Evolutionary conservation across 2,113 vertebrate genomes (phyloP), one percentile per base, ranked within the genome.

Genomic region (Onychostruthus taczanowskii): DNA sequence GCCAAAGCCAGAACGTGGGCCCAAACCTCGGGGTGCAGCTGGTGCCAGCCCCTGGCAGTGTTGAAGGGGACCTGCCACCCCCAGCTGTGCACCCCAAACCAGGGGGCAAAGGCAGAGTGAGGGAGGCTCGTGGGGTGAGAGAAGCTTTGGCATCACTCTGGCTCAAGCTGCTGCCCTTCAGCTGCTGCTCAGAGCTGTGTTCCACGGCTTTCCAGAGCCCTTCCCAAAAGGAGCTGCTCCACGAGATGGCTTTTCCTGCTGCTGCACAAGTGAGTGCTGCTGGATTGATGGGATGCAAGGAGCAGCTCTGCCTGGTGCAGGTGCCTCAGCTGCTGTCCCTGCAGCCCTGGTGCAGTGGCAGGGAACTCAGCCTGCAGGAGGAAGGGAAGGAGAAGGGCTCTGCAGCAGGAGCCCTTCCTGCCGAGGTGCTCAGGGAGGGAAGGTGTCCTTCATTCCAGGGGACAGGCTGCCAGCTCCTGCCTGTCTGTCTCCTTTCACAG

Each of bases 271-370:
- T 3, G 68, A 81, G 68, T 3, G 2, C 6, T 10, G 80, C 87
- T 20, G 87, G 63, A 47, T 2, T 1, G 73, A 10, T 21, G 1
- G 27, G 46, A 6, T 28, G 55, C 37, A 26, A 10, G 27, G 44
- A 44, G 73, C 68, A 49, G 46, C 41, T 11, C 24, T 0, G 1
- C 0, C 20, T 1, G 35, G 23, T 15, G 6, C 18, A 7, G 46
- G n/a, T n/a, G 49, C 59, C 49, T 66, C 87, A 4, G 46, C 59
- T 10, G 22, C 79, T 52, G 30, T 43, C 4, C 0, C 50, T 27
- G 84, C 76, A 68, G 53, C 55, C 78, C 67, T 2, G 1, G 2
- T 2, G 47, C 55, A 2, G 55, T 0, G 4, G 7, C 53, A 1
- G 33, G 72, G 39, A 33, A 0, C 59, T 46, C 30, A 11, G 18